These are phyloP conservation scores for Phymorhynchus buccinoides DNA, from an alignment of 1,140 invertebrate genomes.

Conservation along the genomic window DNA sequence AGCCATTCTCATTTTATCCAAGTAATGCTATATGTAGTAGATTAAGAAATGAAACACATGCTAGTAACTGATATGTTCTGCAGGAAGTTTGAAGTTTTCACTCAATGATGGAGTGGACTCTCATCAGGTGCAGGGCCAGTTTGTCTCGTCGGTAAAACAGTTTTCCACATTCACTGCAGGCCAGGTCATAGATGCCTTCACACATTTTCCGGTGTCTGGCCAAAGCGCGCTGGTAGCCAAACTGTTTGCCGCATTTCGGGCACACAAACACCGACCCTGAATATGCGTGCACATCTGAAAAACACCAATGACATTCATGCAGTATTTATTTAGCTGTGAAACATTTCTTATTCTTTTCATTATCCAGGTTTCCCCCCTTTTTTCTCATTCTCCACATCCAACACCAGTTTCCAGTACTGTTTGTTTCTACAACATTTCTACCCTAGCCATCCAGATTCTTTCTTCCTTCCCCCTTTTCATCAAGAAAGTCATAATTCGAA, in stretches of 20 bases:
- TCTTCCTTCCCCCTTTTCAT: too few relatives aligned
- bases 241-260: conserved; percentile 14
- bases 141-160: conserved; percentile 42
- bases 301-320: neutral
- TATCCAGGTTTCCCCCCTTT: too few relatives aligned
- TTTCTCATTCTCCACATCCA: too few relatives aligned
- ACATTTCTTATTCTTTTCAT: neutral
- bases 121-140: conserved; percentile 18
- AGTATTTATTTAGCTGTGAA: neutral
- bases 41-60: too few relatives aligned
- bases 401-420: too few relatives aligned
- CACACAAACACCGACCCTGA: neutral
- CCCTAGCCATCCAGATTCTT: too few relatives aligned
- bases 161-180: conserved; percentile 34
- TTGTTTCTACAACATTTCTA: too few relatives aligned
- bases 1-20: too few relatives aligned
- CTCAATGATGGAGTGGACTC: conserved; percentile 23
- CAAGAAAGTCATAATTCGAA: too few relatives aligned
- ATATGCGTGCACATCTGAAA: neutral
- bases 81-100: too few relatives aligned
- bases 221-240: conserved; percentile 1
- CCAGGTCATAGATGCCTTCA: conserved; percentile 37
- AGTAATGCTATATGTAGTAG: too few relatives aligned
- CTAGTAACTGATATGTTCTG: too few relatives aligned
- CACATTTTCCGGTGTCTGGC: conserved; percentile 43